These are phyloP conservation scores for Channa striata DNA, from an alignment of 2,797 vertebrate species.

Conservation along the genomic window DNA sequence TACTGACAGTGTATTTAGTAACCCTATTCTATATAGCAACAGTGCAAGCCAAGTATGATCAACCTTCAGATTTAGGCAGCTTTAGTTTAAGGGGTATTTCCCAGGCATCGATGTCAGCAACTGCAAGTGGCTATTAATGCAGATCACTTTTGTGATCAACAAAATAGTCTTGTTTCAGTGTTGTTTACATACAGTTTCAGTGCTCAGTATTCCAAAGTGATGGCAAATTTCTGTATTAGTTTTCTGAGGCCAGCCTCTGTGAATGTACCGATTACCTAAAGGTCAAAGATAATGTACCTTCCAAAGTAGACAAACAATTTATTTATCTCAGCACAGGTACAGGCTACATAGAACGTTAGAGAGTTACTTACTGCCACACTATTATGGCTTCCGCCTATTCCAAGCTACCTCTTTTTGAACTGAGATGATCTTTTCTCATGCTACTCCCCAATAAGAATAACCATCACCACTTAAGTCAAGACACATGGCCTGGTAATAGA, in stretches of 20 bases:
- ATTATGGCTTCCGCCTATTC: slow-evolving; percentile 23
- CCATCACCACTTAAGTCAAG: slow-evolving; percentile 40
- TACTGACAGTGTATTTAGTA: slow-evolving; percentile 6
- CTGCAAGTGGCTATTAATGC: background rate
- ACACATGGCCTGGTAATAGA: background rate
- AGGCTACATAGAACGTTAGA: slow-evolving; percentile 20
- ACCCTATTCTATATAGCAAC: slow-evolving; percentile 9
- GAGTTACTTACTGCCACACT: slow-evolving; percentile 13
- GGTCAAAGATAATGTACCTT: slow-evolving; percentile 3
- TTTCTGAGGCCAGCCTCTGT: slow-evolving; percentile 37
- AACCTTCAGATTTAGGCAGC: slow-evolving; percentile 24
- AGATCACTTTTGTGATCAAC: background rate
- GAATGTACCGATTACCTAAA: slow-evolving; percentile 23
- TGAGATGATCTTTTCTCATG: slow-evolving; percentile 27
- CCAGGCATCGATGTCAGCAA: background rate
- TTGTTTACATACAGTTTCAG: slow-evolving; percentile 41
- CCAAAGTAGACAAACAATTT: slow-evolving; percentile 17
- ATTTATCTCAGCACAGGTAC: slow-evolving; percentile 19
- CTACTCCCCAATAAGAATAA: slow-evolving; percentile 16
- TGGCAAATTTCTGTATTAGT: slow-evolving; percentile 14
- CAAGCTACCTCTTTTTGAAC: slow-evolving; percentile 28
- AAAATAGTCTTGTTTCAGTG: slow-evolving; percentile 56
- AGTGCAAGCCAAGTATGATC: slow-evolving; percentile 25
- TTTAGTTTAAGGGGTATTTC: background rate
- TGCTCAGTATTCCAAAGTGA: slow-evolving; percentile 33